Evolutionary conservation across 2,888 invertebrate genomes (phyloP), one percentile per base, ranked within the genome.

Genomic region (Nineta flava): DNA sequence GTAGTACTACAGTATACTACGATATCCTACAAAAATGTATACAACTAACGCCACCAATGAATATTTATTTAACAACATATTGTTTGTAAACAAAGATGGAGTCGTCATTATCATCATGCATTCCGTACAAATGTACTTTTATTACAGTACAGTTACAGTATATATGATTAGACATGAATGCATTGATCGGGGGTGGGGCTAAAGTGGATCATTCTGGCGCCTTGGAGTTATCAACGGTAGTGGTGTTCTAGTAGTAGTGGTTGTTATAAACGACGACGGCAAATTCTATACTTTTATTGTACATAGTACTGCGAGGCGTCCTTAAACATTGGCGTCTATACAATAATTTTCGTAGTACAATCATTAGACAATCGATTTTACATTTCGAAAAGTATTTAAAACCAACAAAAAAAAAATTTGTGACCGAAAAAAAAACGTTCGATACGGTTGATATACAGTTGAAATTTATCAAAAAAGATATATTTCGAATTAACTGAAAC

Each of bases 101-200:
- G 13, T 10, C 17, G 9, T 42, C 42, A 44, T 44, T 26, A 44
- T 44, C 13, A 19, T 44, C 15, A 17, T 13, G 21, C 19, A 44
- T 3, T 35, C 10, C 35, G 38, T 38, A 38, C 38, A 38, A n/a
- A 15, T 38, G 15, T 38, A 15, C n/a, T 13, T 5, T 32, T 15
- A 38, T 6, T 38, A n/a, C n/a, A 38, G 6, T 38, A 15, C n/a
- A n/a, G n/a, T 26, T 38, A 38, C 15, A 38, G 5, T 38, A 38
- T 38, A 38, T 38, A n/a, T 38, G 38, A 13, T 13, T 15, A 38
- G n/a, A 38, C 38, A 38, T 15, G 15, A 38, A 38, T 13, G 38
- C 38, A 64, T 64, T 63, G 62, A 64, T 64, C 61, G 62, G 63
- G 63, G 63, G 64, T 63, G 62, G 62, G 63, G 61, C 61, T 55